phyloP scores from a whole-genome alignment of 2,888 invertebrate species.

The Cactoblastis cactorum region DNA sequence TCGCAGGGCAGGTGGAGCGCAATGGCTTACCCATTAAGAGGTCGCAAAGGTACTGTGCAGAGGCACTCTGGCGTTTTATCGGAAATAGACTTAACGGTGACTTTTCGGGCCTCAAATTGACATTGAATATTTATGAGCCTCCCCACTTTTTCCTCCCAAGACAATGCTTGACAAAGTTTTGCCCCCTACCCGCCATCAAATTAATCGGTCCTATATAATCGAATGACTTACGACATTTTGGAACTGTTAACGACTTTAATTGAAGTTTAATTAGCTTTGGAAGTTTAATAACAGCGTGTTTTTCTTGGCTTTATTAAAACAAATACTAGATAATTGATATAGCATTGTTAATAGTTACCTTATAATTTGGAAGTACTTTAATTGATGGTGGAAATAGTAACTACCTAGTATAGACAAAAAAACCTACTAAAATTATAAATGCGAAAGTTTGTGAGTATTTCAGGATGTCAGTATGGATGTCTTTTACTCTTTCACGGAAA shows the following conservation, averaged over 20 bases:
- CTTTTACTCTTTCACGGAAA: no score
- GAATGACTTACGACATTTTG: conserved; percentile 17
- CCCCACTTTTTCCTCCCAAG: conserved; percentile 50
- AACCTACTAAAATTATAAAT: no score
- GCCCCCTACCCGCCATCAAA: conserved; percentile 21
- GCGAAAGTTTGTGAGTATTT: no score
- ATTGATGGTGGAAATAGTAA: no score
- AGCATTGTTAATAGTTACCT: no score
- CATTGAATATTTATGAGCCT: conserved; percentile 73
- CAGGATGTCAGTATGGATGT: no score
- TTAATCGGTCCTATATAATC: conserved; percentile 27
- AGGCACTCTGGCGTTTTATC: conserved; percentile 55
- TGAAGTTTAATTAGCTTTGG: conserved; percentile 23
- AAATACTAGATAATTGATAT: no score
- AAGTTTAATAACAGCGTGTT: neutral
- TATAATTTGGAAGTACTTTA: no score
- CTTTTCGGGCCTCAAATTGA: conserved; percentile 65
- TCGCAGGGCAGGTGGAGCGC: no score
- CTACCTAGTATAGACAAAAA: no score
- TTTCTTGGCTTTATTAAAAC: neutral
- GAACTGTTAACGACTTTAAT: conserved; percentile 23
- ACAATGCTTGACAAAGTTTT: conserved; percentile 35
- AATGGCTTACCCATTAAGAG: conserved; percentile 58
- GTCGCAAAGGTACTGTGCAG: conserved; percentile 28
- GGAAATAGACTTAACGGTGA: conserved; percentile 71